Base-by-base conservation (phyloP, 2,113 vertebrate species). In the Heptranchias perlo region DNA sequence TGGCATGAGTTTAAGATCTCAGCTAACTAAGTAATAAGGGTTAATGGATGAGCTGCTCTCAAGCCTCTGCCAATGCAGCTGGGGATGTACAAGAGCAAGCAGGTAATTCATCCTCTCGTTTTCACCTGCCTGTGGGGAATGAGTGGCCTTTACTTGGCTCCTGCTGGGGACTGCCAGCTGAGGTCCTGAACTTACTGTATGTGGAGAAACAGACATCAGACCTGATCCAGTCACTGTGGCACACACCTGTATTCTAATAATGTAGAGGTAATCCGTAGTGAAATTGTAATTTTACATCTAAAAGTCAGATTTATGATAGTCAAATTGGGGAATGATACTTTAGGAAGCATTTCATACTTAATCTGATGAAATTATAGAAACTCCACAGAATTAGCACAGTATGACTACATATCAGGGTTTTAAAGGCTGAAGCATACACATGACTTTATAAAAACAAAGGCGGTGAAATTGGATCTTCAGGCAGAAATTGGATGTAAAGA, bases 71-170 rank as follows among this genome's bases (percentile, higher is more conserved):
- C 87, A 58, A 91, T 91, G 87, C 49, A 35, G 52, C 87, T 91
- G 87, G 52, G 87, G 87, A 2, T 58, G 16, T 18, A 39, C 16
- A 39, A 39, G 76, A 6, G 39, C 76, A 82, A 82, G n/a, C n/a
- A 82, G 76, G 87, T 58, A 91, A 91, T 91, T 58, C 52, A 91
- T 54, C 52, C 28, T 91, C 87, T 91, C 87, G 61, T 91, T 91
- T 91, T 58, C 87, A 91, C 87, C 28, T 58, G 49, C 87, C 87
- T 58, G 87, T 91, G 3, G 87, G 87, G 28, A 58, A n/a, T 91
- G 54, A 52, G 25, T 58, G 87, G 28, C 25, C 52, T 54, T 4
- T 91, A 52, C 52, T 54, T 58, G 31, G 31, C 84, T 58, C 87
- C 52, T 58, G 52, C 31, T 0, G 18, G 28, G 87, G 31, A 61